A percentile compares a stretch with the other conserved stretches of the same genome.
phyloP scores from a whole-genome alignment of 2,888 invertebrate species.

The Aphrophora alni region DNA sequence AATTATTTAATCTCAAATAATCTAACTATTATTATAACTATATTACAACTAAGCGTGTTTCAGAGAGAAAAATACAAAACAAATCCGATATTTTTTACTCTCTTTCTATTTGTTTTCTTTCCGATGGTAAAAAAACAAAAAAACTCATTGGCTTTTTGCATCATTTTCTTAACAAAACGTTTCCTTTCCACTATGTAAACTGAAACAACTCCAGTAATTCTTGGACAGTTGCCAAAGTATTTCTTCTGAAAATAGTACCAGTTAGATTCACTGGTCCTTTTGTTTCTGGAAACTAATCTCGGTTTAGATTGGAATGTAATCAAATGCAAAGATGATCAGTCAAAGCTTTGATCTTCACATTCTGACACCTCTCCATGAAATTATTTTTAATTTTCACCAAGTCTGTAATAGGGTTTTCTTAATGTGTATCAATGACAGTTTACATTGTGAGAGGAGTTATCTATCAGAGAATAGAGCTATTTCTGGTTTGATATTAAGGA shows the following conservation, averaged over 20 bases:
- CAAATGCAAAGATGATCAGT: not conserved
- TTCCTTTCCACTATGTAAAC: not conserved
- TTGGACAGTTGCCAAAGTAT: not conserved
- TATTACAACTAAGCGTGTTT: too few species aligned
- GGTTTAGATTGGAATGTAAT: not conserved
- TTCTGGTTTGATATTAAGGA: not conserved
- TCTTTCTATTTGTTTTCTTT: too few species aligned
- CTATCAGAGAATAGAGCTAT: not conserved
- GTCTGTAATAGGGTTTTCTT: not conserved
- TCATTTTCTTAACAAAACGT: not conserved
- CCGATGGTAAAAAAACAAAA: too few species aligned
- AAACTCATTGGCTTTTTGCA: not conserved
- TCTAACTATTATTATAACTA: too few species aligned
- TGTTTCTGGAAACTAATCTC: not conserved
- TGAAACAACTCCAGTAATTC: not conserved
- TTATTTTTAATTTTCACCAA: not conserved
- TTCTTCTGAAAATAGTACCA: not conserved
- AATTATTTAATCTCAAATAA: too few species aligned
- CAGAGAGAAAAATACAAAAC: too few species aligned
- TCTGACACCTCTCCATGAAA: slow-evolving; percentile 2
- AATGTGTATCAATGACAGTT: not conserved
- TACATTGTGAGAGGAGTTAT: not conserved
- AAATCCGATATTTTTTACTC: too few species aligned
- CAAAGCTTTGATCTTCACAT: not conserved
- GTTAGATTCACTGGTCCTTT: not conserved